phyloP scores from a whole-genome alignment of 2,888 invertebrate species.

The Drosophila pseudotakahashii region DNA sequence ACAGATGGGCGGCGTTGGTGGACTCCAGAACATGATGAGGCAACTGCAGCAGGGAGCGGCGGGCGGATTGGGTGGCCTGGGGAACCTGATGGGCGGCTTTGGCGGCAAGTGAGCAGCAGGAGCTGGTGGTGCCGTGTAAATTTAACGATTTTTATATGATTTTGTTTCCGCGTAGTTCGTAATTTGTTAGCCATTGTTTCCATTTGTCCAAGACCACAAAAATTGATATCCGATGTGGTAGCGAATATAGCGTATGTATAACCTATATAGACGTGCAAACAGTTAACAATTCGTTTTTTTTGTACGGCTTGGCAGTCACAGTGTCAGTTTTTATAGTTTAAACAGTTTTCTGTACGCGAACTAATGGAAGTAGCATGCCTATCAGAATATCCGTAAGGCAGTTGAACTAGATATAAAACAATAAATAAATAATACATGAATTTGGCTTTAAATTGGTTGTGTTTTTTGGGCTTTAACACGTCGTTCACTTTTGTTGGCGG shows the following conservation, averaged over 20 bases:
- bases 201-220: conserved; percentile 43
- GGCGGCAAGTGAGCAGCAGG: conserved; percentile 81
- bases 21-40: conserved; percentile 98
- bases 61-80: conserved; percentile 87
- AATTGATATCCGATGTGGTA: conserved; percentile 28
- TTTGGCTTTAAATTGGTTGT: neutral
- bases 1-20: conserved; percentile 98
- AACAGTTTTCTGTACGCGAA: conserved; percentile 49
- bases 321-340: conserved; percentile 50
- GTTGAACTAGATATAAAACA: conserved; percentile 44
- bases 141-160: conserved; percentile 60
- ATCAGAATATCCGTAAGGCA: conserved; percentile 38
- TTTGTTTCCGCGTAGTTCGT: conserved; percentile 65
- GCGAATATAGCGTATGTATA: conserved; percentile 27
- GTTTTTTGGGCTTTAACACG: neutral
- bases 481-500: too few relatives aligned
- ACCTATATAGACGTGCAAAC: conserved; percentile 30
- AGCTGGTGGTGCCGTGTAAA: conserved; percentile 15
- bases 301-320: conserved; percentile 44
- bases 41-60: conserved; percentile 88
- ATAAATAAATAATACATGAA: conserved; percentile 30
- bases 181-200: conserved; percentile 60
- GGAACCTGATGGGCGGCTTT: conserved; percentile 87
- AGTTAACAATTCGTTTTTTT: conserved; percentile 51
- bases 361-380: conserved; percentile 46